Base-by-base conservation (phyloP, 1,140 invertebrate species). In the Apis florea region DNA sequence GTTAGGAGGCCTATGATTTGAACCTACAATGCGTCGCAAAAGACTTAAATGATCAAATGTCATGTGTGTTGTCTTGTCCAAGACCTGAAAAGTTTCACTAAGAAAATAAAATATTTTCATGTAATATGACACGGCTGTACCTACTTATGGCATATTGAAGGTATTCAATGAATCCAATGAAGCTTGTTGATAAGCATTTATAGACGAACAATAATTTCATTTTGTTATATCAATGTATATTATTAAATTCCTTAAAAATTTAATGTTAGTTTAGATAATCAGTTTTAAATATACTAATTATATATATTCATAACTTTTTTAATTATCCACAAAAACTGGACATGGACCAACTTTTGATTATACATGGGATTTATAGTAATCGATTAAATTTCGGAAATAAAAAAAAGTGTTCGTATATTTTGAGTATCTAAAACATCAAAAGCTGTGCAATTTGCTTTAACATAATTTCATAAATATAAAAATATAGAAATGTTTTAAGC, bases 1-100 rank as follows among this genome's bases (percentile, higher is more conserved):
- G 79, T 86, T 88, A 87, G 75, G 72, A 84, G 88, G 88, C 88
- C 88, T 89, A 89, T 86, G 63, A 86, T 89, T 89, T 86, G 76
- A 89, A 79, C 73, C 68, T 84, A 86, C 82, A 84, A 74, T 81
- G 73, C 73, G 76, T 59, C 75, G 59, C 19, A 75, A 66, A 84
- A 80, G 54, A 86, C 79, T 80, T 70, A 66, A 79, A 79, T 72
- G 59, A 80, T 61, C 21, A 66, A 66, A 73, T 58, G 67, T 64
- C 24, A 56, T 79, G 47, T 79, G 56, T 79, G 61, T 85, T 63
- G 67, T 84, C 66, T 82, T 82, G 54, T 82, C 67, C 58, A 24
- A 85, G 79, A 63, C 71, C 72, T 73, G 72, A 81, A 72, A 67
- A 84, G 40, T 56, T 79, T 63, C 64, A 82, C n/a, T 77, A 77